Conservation (phyloP, 1,140 invertebrate genomes). For the Dinothrombium tinctorium region DNA sequence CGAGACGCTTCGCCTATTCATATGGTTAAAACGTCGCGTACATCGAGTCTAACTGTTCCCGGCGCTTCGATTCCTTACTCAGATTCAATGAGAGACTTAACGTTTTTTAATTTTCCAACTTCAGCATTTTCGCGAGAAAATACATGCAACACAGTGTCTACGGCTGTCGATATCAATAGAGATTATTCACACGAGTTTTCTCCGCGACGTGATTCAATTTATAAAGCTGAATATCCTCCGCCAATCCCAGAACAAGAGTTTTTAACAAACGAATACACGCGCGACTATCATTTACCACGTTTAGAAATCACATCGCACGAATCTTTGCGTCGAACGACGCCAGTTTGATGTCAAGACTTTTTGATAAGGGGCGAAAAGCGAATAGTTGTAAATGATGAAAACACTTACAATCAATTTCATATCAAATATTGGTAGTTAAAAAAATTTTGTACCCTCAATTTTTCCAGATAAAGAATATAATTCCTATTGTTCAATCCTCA, state of each 20-base stretch:
- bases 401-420: too few species aligned
- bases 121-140: conserved; percentile 18
- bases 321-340: background rate
- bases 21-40: background rate
- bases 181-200: background rate
- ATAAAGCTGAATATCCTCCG: background rate
- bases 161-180: conserved; percentile 26
- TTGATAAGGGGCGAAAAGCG: too few species aligned
- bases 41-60: conserved; percentile 4
- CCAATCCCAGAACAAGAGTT: conserved; percentile 1
- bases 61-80: conserved; percentile 7
- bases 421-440: too few species aligned
- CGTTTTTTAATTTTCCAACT: conserved; percentile 16
- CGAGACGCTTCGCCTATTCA: conserved; percentile 13
- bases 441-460: too few species aligned
- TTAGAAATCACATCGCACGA: background rate
- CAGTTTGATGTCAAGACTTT: conserved; percentile 2
- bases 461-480: too few species aligned
- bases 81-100: conserved; percentile 18
- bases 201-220: background rate
- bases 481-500: too few species aligned
- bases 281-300: background rate
- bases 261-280: background rate
- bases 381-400: too few species aligned
- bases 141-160: conserved; percentile 29